Percentiles rank a stretch among this genome's conserved stretches.
Conservation (phyloP, 2,797 vertebrate genomes). For the Hypotaenidia philippensis region DNA sequence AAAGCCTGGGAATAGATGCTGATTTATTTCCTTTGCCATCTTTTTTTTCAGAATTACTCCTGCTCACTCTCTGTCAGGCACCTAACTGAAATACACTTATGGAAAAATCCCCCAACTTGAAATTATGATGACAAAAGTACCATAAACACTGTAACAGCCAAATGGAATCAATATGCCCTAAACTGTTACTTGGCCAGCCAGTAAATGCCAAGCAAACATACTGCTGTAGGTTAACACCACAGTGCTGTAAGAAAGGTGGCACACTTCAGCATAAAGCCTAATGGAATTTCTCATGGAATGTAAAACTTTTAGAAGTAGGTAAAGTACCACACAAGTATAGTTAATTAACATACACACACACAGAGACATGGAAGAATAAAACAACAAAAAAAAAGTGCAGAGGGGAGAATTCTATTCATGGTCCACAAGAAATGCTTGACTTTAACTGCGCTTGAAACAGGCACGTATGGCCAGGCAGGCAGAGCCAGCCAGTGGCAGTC, state of each 20-base stretch:
- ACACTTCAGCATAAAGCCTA: not conserved
- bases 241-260: not conserved
- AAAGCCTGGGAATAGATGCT: not conserved
- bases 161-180: not conserved
- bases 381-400: not conserved
- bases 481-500: not conserved
- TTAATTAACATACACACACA: not conserved
- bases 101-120: not conserved
- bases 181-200: not conserved
- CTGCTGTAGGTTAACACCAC: not conserved
- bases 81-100: not conserved
- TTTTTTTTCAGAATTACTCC: not conserved
- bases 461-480: not conserved
- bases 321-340: not conserved
- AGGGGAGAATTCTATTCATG: not conserved
- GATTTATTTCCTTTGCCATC: not conserved
- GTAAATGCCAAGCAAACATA: not conserved
- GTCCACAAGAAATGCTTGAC: not conserved
- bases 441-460: not conserved
- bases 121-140: not conserved
- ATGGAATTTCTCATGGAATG: not conserved
- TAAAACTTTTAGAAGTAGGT: not conserved
- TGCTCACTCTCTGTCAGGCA: not conserved
- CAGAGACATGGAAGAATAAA: not conserved
- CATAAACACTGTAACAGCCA: not conserved